Conservation (phyloP, 2,113 vertebrate species). For the Lophotis ruficrista region DNA sequence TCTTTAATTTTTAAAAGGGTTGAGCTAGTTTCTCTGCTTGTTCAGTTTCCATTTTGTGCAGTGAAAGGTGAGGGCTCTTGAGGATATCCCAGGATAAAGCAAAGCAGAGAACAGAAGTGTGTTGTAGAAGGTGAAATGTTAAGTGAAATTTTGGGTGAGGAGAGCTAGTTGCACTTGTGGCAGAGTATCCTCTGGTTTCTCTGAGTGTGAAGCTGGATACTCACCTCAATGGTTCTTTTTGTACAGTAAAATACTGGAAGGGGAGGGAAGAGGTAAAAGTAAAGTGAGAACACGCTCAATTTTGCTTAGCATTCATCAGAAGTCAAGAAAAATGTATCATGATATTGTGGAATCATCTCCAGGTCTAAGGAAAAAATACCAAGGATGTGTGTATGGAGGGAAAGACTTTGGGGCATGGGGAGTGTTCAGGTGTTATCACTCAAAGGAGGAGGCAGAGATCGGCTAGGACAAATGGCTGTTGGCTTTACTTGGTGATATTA, state of each 20-base stretch:
- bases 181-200: not conserved
- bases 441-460: not conserved
- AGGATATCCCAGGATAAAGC: not conserved
- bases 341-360: not conserved
- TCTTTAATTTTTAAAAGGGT: not conserved
- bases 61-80: not conserved
- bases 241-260: not conserved
- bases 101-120: not conserved
- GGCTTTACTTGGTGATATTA: not conserved
- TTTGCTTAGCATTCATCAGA: not conserved
- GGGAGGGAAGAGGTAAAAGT: not conserved
- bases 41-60: not conserved
- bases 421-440: not conserved
- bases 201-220: not conserved
- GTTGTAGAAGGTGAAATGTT: not conserved
- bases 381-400: not conserved
- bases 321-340: not conserved
- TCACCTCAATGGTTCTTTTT: not conserved
- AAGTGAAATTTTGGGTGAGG: not conserved
- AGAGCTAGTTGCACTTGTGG: not conserved
- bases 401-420: not conserved
- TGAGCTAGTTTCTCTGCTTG: not conserved
- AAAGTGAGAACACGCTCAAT: not conserved
- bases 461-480: not conserved
- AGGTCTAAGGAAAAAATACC: not conserved